Conservation (phyloP, 2,888 invertebrate genomes). For the Agonopterix arenella region DNA sequence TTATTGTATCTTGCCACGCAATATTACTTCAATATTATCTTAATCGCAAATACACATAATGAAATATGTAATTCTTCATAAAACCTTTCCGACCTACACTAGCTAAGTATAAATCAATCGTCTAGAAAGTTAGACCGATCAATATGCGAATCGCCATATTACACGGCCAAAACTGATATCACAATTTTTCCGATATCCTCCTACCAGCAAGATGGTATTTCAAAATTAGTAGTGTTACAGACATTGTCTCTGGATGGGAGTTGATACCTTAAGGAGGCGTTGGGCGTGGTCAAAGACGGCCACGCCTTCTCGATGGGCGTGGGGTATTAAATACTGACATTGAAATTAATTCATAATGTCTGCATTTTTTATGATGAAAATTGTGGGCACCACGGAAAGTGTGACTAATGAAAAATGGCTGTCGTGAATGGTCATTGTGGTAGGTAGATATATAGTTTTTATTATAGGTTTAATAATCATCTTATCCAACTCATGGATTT, state of each 20-base stretch:
- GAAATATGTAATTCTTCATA: background rate
- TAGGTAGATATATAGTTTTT: too few species aligned
- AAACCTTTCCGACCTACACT: conserved; percentile 1
- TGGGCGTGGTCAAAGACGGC: conserved; percentile 49
- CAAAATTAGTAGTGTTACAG: conserved; percentile 46
- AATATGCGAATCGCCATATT: conserved; percentile 56
- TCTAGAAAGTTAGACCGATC: conserved; percentile 69
- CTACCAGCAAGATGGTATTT: conserved; percentile 21
- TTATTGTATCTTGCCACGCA: too few species aligned
- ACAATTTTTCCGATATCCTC: conserved; percentile 23
- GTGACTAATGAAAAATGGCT: too few species aligned
- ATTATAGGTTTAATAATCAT: too few species aligned
- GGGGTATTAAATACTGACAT: conserved; percentile 10
- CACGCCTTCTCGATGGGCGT: conserved; percentile 64
- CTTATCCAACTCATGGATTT: too few species aligned
- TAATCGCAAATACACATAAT: background rate
- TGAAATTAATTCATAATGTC: background rate
- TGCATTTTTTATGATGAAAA: too few species aligned
- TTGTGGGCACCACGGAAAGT: too few species aligned
- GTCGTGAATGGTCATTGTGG: too few species aligned
- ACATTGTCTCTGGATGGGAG: conserved; percentile 50
- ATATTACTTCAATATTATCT: background rate
- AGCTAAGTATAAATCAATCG: conserved; percentile 59
- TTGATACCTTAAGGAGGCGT: conserved; percentile 44
- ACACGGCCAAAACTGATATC: conserved; percentile 28